phyloP scores from a whole-genome alignment of 2,888 invertebrate genomes.

The Dasypolia templi region DNA sequence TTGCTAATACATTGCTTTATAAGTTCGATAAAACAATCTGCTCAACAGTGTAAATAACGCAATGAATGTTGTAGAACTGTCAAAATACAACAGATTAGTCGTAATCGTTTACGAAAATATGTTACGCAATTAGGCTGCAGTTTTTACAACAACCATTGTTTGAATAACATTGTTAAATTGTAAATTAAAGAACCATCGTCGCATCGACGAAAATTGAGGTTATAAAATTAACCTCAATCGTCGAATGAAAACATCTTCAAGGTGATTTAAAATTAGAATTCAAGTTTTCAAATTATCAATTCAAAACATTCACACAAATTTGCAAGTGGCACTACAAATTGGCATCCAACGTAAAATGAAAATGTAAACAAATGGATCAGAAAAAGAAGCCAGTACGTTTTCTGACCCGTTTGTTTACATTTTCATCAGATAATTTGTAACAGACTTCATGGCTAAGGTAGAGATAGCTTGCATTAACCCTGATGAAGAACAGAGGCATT shows the following conservation, averaged over 20 bases:
- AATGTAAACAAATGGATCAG: too few relatives aligned
- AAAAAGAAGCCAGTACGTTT: background rate
- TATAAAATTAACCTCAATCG: background rate
- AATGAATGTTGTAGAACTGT: too few relatives aligned
- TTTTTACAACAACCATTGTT: too few relatives aligned
- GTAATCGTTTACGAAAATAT: too few relatives aligned
- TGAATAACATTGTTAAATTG: background rate
- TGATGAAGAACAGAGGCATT: background rate
- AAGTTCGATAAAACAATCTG: too few relatives aligned
- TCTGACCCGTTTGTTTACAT: background rate
- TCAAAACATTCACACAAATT: background rate
- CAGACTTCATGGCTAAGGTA: too few relatives aligned
- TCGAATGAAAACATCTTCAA: background rate
- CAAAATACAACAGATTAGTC: too few relatives aligned
- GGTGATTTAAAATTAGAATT: background rate
- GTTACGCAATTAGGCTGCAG: too few relatives aligned
- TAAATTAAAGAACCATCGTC: background rate
- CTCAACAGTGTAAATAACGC: too few relatives aligned
- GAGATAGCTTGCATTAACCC: background rate
- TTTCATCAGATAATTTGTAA: background rate
- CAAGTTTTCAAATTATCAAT: background rate
- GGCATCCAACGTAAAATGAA: too few relatives aligned
- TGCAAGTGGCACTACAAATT: background rate
- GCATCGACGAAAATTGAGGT: background rate
- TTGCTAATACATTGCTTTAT: too few relatives aligned